Percentiles rank a stretch among this genome's conserved stretches.
These are phyloP conservation scores for Athene noctua DNA, from an alignment of 2,113 vertebrate genomes.

Conservation along the genomic window DNA sequence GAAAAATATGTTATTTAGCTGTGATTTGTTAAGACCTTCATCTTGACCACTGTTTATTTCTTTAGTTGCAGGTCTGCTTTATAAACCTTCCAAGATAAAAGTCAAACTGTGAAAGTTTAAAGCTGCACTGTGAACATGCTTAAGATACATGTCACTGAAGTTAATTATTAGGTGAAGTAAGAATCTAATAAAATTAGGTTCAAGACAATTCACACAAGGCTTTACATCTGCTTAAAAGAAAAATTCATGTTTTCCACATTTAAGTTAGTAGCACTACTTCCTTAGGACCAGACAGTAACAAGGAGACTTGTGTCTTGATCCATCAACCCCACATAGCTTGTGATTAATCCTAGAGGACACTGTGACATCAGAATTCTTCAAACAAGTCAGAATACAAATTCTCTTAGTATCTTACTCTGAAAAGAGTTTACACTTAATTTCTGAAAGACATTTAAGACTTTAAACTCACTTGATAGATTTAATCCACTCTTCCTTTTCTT, in stretches of 20 bases:
- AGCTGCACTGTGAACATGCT: background rate
- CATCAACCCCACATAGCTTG: background rate
- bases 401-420: background rate
- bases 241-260: background rate
- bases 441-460: background rate
- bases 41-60: background rate
- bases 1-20: background rate
- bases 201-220: background rate
- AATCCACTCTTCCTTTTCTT: conserved; percentile 99
- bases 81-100: background rate
- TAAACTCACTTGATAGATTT: conserved; percentile 94
- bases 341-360: background rate
- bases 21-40: background rate
- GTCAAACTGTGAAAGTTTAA: background rate
- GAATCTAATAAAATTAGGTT: background rate
- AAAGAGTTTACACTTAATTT: background rate
- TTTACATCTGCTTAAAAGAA: background rate
- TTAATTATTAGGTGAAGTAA: background rate
- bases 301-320: background rate
- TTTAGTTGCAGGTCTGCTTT: background rate
- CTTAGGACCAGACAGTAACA: background rate
- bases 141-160: background rate
- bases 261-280: background rate
- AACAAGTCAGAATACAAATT: conserved; percentile 34
- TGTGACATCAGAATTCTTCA: background rate